Base-by-base conservation (phyloP, 2,888 invertebrate species). In the Leptothorax acervorum region DNA sequence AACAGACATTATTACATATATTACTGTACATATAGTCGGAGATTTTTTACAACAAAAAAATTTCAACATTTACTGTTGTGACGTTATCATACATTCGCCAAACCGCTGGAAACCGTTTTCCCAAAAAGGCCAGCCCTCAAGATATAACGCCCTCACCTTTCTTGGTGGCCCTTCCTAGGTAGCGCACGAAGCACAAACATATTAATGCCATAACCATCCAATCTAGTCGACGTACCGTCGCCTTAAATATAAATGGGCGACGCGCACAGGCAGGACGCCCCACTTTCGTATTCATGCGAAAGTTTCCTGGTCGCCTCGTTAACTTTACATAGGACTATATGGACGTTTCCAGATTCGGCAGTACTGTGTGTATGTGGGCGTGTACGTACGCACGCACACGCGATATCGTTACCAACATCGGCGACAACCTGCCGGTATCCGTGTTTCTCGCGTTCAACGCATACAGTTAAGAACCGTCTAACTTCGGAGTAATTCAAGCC, bases 221-320 rank as follows among this genome's bases (percentile, higher is more conserved):
- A 94, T 94, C 92, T 92, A 92, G 91, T 86, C 85, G 87, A 85
- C 91, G 87, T 87, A 90, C 88, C 86, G 87, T 90, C 92, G 87
- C 92, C 93, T 94, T 93, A 93, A 94, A 94, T 94, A 94, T 94
- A 93, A 93, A 94, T 93, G 93, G 91, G 88, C 91, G 91, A 91
- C 90, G 88, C 89, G 84, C 89, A 78, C 70, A 83, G 90, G 89
- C 87, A 89, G 91, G 88, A 89, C 92, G 91, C 90, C 90, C 92
- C 91, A 92, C 93, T 93, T 92, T 92, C 92, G 93, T 93, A 94
- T 93, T 93, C 93, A 93, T 93, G 91, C 93, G 92, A 94, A 94
- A 94, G 93, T 94, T 94, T 92, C 91, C 90, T 90, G 91, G 92
- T 91, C 92, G 92, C 91, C 93, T 93, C 92, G 93, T 93, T 93